Evolutionary conservation across 2,888 invertebrate species (phyloP).

Genomic region (Eledona agricola): DNA sequence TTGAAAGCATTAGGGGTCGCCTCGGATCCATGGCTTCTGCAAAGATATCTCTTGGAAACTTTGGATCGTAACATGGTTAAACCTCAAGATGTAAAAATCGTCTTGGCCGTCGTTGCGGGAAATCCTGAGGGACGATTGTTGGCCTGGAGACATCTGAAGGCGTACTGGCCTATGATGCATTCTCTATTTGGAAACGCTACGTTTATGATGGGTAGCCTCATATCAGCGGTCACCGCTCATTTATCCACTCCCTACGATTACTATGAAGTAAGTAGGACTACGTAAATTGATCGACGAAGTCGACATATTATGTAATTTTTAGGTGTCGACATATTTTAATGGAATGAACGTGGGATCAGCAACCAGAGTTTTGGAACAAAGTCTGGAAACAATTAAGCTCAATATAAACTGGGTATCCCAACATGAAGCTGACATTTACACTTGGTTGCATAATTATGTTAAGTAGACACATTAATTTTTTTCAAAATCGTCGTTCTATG

Average conservation of each 20-base stretch:
- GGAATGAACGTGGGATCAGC: conserved; percentile 63
- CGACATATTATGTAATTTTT: too few species aligned
- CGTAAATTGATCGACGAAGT: too few species aligned
- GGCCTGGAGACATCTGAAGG: conserved; percentile 77
- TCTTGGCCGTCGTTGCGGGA: conserved; percentile 76
- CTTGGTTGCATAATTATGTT: conserved; percentile 58
- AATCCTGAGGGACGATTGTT: conserved; percentile 76
- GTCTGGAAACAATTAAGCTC: conserved; percentile 80
- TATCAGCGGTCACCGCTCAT: conserved; percentile 71
- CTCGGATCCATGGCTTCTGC: conserved; percentile 81
- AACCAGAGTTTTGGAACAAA: conserved; percentile 71
- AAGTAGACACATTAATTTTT: conserved; percentile 47
- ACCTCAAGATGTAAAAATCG: conserved; percentile 75
- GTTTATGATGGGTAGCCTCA: conserved; percentile 70
- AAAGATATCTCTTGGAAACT: conserved; percentile 78
- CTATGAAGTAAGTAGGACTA: conserved; percentile 67
- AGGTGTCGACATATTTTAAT: conserved; percentile 62
- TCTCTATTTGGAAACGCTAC: conserved; percentile 72
- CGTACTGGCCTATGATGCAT: conserved; percentile 73
- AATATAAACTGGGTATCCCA: conserved; percentile 82
- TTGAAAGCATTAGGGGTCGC: conserved; percentile 77
- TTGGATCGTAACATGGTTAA: conserved; percentile 75
- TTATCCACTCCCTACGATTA: conserved; percentile 80
- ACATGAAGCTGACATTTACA: conserved; percentile 66
- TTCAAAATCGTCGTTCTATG: conserved; percentile 38